Evolutionary conservation across 37 sponge, comb jelly and placozoan genomes (phyloP).

Genomic region (Chondrilla cf. caribensis): DNA sequence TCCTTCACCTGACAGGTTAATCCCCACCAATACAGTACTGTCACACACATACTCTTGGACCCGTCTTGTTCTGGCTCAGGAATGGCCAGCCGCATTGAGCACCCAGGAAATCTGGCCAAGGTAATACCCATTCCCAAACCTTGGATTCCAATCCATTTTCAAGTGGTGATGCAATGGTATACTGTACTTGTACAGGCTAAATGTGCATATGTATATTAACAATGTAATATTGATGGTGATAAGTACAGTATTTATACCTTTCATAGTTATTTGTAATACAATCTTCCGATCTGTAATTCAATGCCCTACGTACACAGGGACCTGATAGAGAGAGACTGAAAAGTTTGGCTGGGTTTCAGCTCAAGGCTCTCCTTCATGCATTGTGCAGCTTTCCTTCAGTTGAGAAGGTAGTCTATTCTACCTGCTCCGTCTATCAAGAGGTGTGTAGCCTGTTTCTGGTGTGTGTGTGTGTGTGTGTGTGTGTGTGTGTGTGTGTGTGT

Average conservation of each 20-base stretch:
- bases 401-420: slow-evolving; percentile 87
- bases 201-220: too few species aligned
- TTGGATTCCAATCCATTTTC: not conserved
- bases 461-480: slow-evolving; percentile 38
- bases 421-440: slow-evolving; percentile 89
- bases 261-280: too few species aligned
- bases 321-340: slow-evolving; percentile 36
- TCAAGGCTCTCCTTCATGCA: slow-evolving; percentile 74
- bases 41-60: slow-evolving; percentile 89
- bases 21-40: slow-evolving; percentile 44
- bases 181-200: too few species aligned
- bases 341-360: slow-evolving; percentile 70
- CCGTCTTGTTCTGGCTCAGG: slow-evolving; percentile 98
- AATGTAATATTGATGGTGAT: too few species aligned
- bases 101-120: not conserved
- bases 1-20: slow-evolving; percentile 27
- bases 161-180: too few species aligned
- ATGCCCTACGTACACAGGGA: not conserved
- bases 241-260: too few species aligned
- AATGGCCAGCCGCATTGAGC: slow-evolving; percentile 57
- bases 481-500: slow-evolving; percentile 34
- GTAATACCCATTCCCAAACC: too few species aligned
- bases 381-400: slow-evolving; percentile 86
- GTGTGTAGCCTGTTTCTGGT: not conserved
- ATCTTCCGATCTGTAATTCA: too few species aligned